Conservation (phyloP, 1,140 invertebrate species). For the Thalassaphorura encarpata region DNA sequence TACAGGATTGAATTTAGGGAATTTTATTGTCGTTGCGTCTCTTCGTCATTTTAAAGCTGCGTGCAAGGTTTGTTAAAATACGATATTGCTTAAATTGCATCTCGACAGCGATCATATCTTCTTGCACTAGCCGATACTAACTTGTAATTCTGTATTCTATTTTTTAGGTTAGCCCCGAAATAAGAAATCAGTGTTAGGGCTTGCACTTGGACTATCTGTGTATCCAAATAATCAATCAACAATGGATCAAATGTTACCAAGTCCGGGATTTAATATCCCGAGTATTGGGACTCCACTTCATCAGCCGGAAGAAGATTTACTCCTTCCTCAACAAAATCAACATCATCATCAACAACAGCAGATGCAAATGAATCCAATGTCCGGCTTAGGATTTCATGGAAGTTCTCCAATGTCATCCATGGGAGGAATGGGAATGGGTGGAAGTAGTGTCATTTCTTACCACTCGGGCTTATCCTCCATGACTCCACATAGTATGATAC, state of each 20-base stretch:
- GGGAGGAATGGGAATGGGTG: not conserved
- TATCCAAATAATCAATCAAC: no score
- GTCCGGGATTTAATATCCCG: conserved; percentile 76
- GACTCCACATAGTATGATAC: conserved; percentile 65
- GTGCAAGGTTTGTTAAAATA: no score
- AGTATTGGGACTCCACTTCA: conserved; percentile 80
- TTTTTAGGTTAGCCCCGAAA: no score
- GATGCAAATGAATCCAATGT: conserved; percentile 44
- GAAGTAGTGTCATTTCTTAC: not conserved
- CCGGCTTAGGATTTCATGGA: conserved; percentile 8
- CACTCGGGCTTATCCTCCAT: conserved; percentile 29
- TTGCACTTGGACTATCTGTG: no score
- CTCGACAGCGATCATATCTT: no score
- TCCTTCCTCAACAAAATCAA: conserved; percentile 66
- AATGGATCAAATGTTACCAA: conserved; percentile 83
- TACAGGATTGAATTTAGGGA: no score
- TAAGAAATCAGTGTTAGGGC: no score
- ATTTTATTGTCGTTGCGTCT: no score
- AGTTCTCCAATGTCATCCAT: not conserved
- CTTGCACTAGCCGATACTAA: no score
- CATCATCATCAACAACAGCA: conserved; percentile 51
- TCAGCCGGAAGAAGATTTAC: conserved; percentile 82
- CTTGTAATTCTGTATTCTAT: no score
- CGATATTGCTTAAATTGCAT: no score
- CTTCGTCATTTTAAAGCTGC: no score